Evolutionary conservation across 2,888 invertebrate genomes (phyloP).

Genomic region (Pandemis cinnamomeana): DNA sequence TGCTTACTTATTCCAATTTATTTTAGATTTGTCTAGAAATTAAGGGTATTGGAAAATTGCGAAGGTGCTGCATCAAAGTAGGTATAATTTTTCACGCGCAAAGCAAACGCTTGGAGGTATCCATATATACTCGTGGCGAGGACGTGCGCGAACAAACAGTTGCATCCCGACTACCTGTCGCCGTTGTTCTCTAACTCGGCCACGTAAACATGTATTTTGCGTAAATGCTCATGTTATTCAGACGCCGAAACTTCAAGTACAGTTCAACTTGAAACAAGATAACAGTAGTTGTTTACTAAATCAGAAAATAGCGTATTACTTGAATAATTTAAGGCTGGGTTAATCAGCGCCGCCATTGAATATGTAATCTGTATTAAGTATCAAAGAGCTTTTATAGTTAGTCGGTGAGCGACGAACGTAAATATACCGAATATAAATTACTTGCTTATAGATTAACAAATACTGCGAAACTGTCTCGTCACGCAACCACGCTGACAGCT

Average conservation of each 20-base stretch:
- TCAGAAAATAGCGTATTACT: slow-evolving; percentile 6
- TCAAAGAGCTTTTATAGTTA: slow-evolving; percentile 4
- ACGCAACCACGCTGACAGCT: neutral
- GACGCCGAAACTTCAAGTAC: slow-evolving; percentile 12
- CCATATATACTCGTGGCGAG: neutral
- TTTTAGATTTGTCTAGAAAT: neutral
- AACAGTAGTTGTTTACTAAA: slow-evolving; percentile 3
- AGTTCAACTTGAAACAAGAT: neutral
- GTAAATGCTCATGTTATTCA: slow-evolving; percentile 45
- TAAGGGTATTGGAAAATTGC: neutral
- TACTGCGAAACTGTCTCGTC: neutral
- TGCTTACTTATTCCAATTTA: neutral
- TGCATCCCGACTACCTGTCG: slow-evolving; percentile 53
- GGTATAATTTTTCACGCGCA: neutral
- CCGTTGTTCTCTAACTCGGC: slow-evolving; percentile 59
- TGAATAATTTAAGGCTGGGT: slow-evolving; percentile 2
- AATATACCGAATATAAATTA: slow-evolving; percentile 6
- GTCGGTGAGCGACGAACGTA: neutral
- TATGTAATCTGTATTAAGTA: neutral
- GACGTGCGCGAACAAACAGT: slow-evolving; percentile 51
- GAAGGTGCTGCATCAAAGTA: neutral
- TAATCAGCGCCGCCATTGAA: slow-evolving; percentile 9
- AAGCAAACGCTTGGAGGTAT: no score
- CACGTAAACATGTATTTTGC: slow-evolving; percentile 61
- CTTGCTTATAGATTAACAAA: slow-evolving; percentile 1